Base-by-base conservation (phyloP, 1,140 invertebrate genomes). In the Drosophila leontia region DNA sequence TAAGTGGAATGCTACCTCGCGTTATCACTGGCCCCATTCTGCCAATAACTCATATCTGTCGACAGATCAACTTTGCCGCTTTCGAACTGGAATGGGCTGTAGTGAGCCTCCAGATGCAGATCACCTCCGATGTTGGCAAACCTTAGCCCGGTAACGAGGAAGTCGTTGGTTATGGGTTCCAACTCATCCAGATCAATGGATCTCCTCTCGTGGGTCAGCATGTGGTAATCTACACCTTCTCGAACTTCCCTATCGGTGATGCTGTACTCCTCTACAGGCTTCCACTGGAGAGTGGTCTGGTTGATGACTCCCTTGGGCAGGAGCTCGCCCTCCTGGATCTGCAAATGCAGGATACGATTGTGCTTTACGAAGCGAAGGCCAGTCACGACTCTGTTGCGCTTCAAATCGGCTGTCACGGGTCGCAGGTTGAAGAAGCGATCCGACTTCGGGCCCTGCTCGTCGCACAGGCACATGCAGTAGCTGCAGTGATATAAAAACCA, bases 391-490 rank as follows among this genome's bases (percentile, higher is more conserved):
- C 96, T 97, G 92, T 97, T 97, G 13, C 95, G 93, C 2, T 92
- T 80, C 17, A 95, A 91, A 86, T 98, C 94, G 2, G 96, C 94
- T 3, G 94, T 83, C 2, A 94, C 94, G 48, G 95, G 94, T 62
- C 94, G 92, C 60, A 98, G 93, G 92, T 96, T 98, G 92, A 98
- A 96, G 92, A 96, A 97, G 70, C 97, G 94, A 88, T 98, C 96
- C 3, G 96, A 96, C 53, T 93, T 93, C 0, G 93, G 53, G 23
- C 94, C 94, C 61, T 94, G 93, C 86, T 97, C 97, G 90, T 98
- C 97, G 91, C 97, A 98, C 26, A 96, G 93, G 84, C 97, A 98
- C 85, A 98, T 95, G 91, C 97, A 98, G 91, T 98, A 98, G 19
- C 96, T 97, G 93, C 97, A 98, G 85, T 98, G 0, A 0, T 2